Evolutionary conservation across 2,888 invertebrate species (phyloP).

Genomic region (Dryococelus australis): DNA sequence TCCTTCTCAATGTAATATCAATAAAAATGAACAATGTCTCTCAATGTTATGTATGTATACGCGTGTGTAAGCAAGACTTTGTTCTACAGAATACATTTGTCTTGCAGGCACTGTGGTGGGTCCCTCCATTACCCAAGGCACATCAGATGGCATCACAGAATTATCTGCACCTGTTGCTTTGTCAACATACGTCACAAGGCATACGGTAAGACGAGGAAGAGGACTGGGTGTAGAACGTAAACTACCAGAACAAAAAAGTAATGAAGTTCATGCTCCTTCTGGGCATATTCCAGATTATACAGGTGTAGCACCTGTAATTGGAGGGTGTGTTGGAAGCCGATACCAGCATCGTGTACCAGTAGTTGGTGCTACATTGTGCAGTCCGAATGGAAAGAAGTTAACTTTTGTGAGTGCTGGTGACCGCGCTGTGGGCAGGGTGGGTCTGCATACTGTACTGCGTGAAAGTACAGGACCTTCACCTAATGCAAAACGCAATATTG

Average conservation of each 20-base stretch:
- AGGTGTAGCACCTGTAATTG: not conserved
- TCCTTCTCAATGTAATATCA: no score
- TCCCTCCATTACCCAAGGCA: no score
- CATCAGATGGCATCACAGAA: no score
- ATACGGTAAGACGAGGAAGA: not conserved
- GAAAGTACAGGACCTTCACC: not conserved
- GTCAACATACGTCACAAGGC: not conserved
- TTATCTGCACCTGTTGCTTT: no score
- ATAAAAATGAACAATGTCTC: no score
- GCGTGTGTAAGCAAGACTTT: no score
- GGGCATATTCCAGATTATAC: not conserved
- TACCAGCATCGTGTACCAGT: not conserved
- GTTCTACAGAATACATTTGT: no score
- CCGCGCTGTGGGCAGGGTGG: not conserved
- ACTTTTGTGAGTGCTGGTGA: not conserved
- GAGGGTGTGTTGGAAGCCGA: not conserved
- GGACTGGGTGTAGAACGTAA: not conserved
- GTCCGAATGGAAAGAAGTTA: not conserved
- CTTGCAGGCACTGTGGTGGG: no score
- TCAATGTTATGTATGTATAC: no score
- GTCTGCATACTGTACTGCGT: not conserved
- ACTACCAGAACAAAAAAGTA: not conserved
- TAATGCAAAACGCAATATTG: not conserved
- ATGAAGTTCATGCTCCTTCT: not conserved
- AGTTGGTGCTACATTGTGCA: not conserved